A percentile compares a stretch with the other conserved stretches of the same genome.
Conservation (phyloP, 2,888 invertebrate species). For the Acronicta psi region DNA sequence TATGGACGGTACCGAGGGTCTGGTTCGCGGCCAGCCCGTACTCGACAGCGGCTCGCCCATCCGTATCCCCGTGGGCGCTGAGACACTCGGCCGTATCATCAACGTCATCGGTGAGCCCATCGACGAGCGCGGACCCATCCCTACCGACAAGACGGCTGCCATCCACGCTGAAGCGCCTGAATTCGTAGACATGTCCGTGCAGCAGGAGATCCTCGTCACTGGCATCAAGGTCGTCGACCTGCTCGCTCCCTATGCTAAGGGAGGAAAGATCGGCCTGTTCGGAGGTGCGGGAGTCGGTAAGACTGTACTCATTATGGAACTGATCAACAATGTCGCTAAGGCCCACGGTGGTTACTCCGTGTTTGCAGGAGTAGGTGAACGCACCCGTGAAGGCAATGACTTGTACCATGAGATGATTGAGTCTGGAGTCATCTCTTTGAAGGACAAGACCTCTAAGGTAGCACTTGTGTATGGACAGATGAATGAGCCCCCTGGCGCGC, state of each 20-base stretch:
- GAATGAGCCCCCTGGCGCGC: constrained; percentile 99
- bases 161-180: constrained; percentile 97
- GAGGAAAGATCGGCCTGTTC: constrained; percentile 98
- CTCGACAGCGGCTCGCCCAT: constrained; percentile 96
- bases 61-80: constrained; percentile 96
- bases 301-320: constrained; percentile 98
- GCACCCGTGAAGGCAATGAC: constrained; percentile 99
- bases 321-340: constrained; percentile 98
- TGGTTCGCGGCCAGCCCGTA: constrained; percentile 96
- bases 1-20: constrained; percentile 98
- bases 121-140: constrained; percentile 96
- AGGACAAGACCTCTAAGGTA: constrained; percentile 97
- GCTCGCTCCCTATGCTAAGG: constrained; percentile 97
- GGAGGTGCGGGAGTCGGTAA: constrained; percentile 99
- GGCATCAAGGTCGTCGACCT: constrained; percentile 98
- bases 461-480: constrained; percentile 98
- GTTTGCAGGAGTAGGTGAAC: constrained; percentile 98
- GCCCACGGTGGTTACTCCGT: constrained; percentile 99
- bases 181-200: constrained; percentile 97
- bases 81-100: constrained; percentile 97
- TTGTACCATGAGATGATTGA: constrained; percentile 99
- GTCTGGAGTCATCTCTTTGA: constrained; percentile 96
- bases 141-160: constrained; percentile 92
- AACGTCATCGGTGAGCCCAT: constrained; percentile 97
- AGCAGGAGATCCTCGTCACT: constrained; percentile 97